Evolutionary conservation across 2,113 vertebrate species (phyloP), one percentile per base, ranked within the genome.

Genomic region (Gobio gobio): DNA sequence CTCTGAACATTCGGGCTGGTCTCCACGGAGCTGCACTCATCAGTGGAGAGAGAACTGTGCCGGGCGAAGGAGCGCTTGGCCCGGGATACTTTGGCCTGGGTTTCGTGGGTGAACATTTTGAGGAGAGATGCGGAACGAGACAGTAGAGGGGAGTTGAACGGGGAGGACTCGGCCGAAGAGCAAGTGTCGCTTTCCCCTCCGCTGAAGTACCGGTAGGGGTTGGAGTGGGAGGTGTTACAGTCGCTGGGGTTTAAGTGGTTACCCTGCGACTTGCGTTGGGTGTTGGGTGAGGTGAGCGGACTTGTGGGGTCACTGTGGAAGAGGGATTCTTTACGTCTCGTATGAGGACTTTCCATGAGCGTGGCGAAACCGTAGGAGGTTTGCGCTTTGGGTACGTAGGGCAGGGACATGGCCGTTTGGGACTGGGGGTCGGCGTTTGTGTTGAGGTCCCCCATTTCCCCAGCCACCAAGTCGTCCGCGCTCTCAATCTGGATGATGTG

Each of bases 401-500:
- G 96, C 87, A 98, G 92, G 0, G 97, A 96, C 97, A 96, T 96
- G 59, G 97, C 96, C 0, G 95, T 97, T 91, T 96, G 97, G 0
- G 97, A 96, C 89, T 97, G 96, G 0, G 97, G 96, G 89, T 97
- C 96, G 0, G 89, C 96, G 0, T 96, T 97, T 81, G 97, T 96
- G 92, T 92, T 88, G 0, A 94, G 90, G 47, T 91, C 88, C 0
- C 92, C 94, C 45, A 91, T 93, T 0, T 95, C 95, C 26, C 93
- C 93, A 1, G 89, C 85, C 0, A 93, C 91, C 85, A 96, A 93
- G 74, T 99, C 98, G 68, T 99, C 97, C 0, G 97, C 97, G 0
- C 95, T 97, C 92, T 99, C 98, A 0, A 99, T 95, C 93, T 99
- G 97, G 87, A 99, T 99, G 88, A 99, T 98, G 88, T 99, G 97